Conservation (phyloP, 2,113 vertebrate species). For the Hippolais icterina region DNA sequence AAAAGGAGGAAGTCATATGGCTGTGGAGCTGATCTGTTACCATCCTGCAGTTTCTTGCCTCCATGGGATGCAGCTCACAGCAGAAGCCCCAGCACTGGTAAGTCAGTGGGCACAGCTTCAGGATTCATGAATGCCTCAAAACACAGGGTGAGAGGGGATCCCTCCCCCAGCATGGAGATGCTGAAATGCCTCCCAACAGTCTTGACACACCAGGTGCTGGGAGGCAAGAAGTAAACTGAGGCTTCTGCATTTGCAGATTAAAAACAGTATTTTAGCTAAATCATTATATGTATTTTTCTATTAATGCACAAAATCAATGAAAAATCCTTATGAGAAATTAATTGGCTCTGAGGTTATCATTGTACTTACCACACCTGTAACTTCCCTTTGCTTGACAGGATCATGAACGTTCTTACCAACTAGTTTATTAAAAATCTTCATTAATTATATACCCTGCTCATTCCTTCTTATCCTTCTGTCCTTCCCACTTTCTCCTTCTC, state of each 20-base stretch:
- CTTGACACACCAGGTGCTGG: background rate
- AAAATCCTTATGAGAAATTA: background rate
- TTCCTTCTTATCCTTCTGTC: background rate
- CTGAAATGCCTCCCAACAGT: background rate
- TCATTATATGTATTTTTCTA: background rate
- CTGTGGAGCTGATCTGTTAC: background rate
- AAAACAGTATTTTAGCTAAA: background rate
- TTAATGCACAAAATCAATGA: background rate
- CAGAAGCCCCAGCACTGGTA: background rate
- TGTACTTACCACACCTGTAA: background rate
- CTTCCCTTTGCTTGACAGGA: background rate
- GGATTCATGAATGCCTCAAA: background rate
- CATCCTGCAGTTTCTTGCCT: background rate
- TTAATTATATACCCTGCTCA: background rate
- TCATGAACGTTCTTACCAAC: background rate
- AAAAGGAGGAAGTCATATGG: background rate
- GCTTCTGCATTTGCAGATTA: background rate
- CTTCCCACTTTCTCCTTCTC: background rate
- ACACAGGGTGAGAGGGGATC: background rate
- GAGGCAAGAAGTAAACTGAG: background rate
- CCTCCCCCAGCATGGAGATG: background rate
- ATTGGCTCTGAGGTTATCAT: background rate
- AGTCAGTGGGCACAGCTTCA: background rate
- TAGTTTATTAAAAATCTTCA: background rate
- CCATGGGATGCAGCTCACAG: background rate